Evolutionary conservation across 2,888 invertebrate genomes (phyloP).

Genomic region (Pollenia labialis): DNA sequence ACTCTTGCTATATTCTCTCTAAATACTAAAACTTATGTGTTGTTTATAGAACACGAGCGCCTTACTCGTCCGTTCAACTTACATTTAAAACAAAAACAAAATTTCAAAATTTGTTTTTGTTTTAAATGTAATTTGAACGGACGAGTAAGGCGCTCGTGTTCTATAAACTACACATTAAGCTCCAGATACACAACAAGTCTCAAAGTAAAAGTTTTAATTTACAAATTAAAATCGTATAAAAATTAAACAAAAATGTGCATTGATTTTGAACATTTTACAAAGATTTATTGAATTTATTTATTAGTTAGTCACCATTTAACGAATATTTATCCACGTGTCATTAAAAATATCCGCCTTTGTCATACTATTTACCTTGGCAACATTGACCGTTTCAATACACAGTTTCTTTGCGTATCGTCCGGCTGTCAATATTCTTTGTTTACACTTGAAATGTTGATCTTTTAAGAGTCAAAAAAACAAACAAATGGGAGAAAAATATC

Average conservation of each 20-base stretch:
- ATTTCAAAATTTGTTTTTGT: too few relatives aligned
- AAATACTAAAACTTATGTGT: too few relatives aligned
- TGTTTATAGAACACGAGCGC: too few relatives aligned
- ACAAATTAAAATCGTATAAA: background rate
- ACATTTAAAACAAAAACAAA: too few relatives aligned
- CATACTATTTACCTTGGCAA: conserved; percentile 66
- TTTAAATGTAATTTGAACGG: too few relatives aligned
- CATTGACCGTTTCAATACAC: conserved; percentile 36
- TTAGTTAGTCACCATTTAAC: conserved; percentile 48
- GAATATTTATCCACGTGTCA: conserved; percentile 67
- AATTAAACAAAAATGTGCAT: background rate
- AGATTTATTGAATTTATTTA: conserved; percentile 43
- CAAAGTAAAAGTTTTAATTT: too few relatives aligned
- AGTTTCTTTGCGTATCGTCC: conserved; percentile 30
- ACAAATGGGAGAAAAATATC: conserved; percentile 11
- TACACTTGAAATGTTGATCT: conserved; percentile 68
- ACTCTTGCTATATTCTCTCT: too few relatives aligned
- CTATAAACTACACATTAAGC: too few relatives aligned
- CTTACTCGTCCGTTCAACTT: too few relatives aligned
- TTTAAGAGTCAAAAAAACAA: conserved; percentile 38
- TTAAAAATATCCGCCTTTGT: conserved; percentile 61
- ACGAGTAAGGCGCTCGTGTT: too few relatives aligned
- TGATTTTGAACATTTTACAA: background rate
- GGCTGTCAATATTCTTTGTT: conserved; percentile 57
- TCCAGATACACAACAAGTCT: too few relatives aligned